Conservation (phyloP, 2,113 vertebrate species). For the Symphodus melops region DNA sequence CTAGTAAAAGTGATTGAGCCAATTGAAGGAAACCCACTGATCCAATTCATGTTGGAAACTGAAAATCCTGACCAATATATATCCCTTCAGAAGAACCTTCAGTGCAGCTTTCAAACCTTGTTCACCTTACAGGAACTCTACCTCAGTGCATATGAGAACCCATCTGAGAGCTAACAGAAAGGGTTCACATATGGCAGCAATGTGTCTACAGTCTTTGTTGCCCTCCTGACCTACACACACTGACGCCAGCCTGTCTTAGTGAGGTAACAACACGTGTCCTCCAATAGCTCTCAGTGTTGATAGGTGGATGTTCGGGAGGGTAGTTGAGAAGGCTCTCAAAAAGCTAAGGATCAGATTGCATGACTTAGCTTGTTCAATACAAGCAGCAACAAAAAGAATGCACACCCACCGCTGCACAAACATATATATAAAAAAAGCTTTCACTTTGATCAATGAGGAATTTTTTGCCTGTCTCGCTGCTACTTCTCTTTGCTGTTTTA, state of each 20-base stretch:
- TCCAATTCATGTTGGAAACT: constrained; percentile 17
- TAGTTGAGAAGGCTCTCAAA: constrained; percentile 42
- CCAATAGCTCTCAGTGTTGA: constrained; percentile 68
- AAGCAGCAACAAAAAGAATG: constrained; percentile 64
- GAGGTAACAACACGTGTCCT: constrained; percentile 80
- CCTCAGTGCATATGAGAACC: constrained; percentile 12
- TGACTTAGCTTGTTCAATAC: constrained; percentile 73
- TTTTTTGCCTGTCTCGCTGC: constrained; percentile 43
- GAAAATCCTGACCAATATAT: constrained; percentile 15
- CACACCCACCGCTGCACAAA: not conserved
- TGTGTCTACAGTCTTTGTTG: constrained; percentile 56
- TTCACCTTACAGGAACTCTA: constrained; percentile 56
- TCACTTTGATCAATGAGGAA: constrained; percentile 46
- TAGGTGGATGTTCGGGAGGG: constrained; percentile 49
- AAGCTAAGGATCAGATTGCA: constrained; percentile 73
- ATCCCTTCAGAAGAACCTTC: not conserved
- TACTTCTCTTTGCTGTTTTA: constrained; percentile 9
- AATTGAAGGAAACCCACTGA: constrained; percentile 43
- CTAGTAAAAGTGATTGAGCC: constrained; percentile 10
- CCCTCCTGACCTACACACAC: constrained; percentile 74
- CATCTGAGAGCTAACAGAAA: constrained; percentile 44
- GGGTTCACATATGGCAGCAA: constrained; percentile 71
- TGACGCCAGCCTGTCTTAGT: constrained; percentile 81
- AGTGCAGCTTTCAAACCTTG: constrained; percentile 6
- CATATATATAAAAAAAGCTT: constrained; percentile 29